These are phyloP conservation scores for Agelaius phoeniceus DNA, from an alignment of 2,113 vertebrate genomes.

Conservation along the genomic window DNA sequence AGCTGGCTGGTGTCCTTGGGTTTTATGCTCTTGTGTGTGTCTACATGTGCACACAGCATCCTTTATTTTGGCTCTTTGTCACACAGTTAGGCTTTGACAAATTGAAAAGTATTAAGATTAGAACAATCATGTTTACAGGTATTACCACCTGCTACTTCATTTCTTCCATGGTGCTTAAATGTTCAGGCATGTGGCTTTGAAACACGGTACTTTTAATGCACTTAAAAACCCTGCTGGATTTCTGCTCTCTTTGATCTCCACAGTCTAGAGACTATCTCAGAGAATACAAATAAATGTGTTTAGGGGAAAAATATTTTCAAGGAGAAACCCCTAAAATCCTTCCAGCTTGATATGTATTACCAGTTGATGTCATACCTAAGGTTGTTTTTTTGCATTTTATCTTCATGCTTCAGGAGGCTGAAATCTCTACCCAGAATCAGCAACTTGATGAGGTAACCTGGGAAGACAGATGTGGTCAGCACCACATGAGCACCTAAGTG, in stretches of 20 bases:
- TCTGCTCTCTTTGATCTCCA: slow-evolving; percentile 44
- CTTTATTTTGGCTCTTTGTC: neutral
- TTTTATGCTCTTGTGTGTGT: neutral
- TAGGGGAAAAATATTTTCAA: slow-evolving; percentile 20
- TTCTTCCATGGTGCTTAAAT: slow-evolving; percentile 25
- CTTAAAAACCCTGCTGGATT: slow-evolving; percentile 37
- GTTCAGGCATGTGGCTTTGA: slow-evolving; percentile 29
- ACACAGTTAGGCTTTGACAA: slow-evolving; percentile 4
- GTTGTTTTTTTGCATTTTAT: slow-evolving; percentile 18
- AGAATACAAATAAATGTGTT: slow-evolving; percentile 19
- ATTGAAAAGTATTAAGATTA: slow-evolving; percentile 3
- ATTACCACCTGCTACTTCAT: slow-evolving; percentile 32
- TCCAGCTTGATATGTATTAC: neutral
- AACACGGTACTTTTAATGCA: neutral
- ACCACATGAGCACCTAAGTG: neutral
- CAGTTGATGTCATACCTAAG: neutral
- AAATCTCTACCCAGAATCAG: neutral
- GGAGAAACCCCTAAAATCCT: slow-evolving; percentile 18
- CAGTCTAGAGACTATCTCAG: slow-evolving; percentile 3
- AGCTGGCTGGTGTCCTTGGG: neutral
- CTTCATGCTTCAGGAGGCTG: slow-evolving; percentile 8
- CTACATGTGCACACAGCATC: neutral
- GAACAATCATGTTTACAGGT: slow-evolving; percentile 12
- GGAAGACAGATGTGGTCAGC: neutral
- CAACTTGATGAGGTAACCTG: neutral